Percentiles rank a stretch among this genome's conserved stretches.
These are phyloP conservation scores for Acropternis orthonyx DNA, from an alignment of 2,797 vertebrate genomes.

Conservation along the genomic window DNA sequence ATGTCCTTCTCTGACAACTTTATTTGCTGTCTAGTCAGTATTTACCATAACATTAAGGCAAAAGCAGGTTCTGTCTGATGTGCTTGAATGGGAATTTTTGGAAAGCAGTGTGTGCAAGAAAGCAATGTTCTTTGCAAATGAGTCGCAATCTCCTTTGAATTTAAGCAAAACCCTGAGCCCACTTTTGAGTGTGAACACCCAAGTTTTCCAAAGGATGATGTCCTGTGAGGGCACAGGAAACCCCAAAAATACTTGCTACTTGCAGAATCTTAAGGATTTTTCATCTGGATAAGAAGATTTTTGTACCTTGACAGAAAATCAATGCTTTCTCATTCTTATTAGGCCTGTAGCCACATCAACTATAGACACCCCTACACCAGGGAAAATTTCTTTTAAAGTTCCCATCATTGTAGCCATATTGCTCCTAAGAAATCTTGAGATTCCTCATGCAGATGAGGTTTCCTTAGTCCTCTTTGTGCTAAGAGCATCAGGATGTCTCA, in stretches of 20 bases:
- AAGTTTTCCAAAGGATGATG: background rate
- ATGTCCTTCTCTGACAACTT: background rate
- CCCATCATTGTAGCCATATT: background rate
- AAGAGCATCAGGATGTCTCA: background rate
- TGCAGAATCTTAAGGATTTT: background rate
- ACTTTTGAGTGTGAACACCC: background rate
- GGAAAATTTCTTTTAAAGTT: background rate
- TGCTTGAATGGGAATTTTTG: background rate
- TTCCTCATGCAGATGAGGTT: background rate
- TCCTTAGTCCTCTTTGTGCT: background rate
- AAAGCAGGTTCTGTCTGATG: background rate
- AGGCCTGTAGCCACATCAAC: background rate
- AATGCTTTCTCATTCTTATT: constrained; percentile 25
- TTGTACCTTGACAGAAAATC: constrained; percentile 45
- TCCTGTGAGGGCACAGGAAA: background rate
- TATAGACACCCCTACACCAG: background rate
- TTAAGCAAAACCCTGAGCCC: background rate
- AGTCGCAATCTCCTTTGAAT: background rate
- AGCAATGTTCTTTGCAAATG: background rate
- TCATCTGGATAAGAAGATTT: background rate
- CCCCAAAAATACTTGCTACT: background rate
- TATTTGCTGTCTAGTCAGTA: background rate
- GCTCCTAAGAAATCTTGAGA: background rate
- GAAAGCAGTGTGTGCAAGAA: background rate
- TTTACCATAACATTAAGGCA: background rate